Evolutionary conservation across 2,113 vertebrate genomes (phyloP).

Genomic region (Felis chaus): DNA sequence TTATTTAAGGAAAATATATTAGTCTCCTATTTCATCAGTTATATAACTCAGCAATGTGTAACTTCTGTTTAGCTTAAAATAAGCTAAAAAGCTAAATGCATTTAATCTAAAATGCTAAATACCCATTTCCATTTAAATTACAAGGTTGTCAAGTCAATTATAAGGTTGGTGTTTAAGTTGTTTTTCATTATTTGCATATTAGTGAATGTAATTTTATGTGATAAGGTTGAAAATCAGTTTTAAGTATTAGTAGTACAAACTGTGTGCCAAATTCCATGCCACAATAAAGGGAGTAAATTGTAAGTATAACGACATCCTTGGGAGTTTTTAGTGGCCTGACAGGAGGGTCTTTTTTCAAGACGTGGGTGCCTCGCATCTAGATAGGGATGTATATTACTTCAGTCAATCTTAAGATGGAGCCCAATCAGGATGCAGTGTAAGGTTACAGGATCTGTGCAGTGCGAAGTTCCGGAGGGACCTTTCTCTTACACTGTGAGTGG

Average conservation of each 20-base stretch:
- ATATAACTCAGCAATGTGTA: neutral
- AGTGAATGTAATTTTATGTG: neutral
- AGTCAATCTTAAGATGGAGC: neutral
- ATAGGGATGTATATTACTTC: neutral
- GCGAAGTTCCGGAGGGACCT: neutral
- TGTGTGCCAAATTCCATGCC: neutral
- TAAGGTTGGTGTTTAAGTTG: neutral
- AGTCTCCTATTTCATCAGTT: neutral
- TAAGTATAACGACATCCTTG: neutral
- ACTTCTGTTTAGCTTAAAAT: neutral
- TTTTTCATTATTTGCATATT: constrained; percentile 7
- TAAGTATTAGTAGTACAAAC: neutral
- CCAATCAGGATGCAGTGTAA: neutral
- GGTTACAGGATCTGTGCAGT: neutral
- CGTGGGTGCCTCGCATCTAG: neutral
- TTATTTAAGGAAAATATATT: neutral
- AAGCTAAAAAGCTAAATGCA: too few species aligned
- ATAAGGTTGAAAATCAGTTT: neutral
- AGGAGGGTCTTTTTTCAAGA: neutral
- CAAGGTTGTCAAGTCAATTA: neutral
- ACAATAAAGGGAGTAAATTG: neutral
- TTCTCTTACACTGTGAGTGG: neutral
- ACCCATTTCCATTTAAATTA: constrained; percentile 14
- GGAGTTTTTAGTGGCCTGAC: neutral
- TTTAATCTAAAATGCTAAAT: constrained; percentile 36